A percentile compares a stretch with the other conserved stretches of the same genome.
Evolutionary conservation across 2,797 vertebrate genomes (phyloP).

Genomic region (Sebastiscus tertius): DNA sequence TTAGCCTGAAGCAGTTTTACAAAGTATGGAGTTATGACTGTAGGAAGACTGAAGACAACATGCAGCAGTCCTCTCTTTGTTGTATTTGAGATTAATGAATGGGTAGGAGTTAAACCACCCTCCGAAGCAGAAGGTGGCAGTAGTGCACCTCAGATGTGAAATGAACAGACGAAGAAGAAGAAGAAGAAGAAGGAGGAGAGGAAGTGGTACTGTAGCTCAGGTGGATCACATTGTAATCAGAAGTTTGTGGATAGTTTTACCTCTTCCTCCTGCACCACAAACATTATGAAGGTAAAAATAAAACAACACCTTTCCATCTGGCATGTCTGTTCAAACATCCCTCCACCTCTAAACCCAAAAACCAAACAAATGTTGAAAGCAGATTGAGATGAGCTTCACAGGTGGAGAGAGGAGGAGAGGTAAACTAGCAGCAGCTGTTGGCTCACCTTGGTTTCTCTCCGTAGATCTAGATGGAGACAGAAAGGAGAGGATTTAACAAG

Average conservation of each 20-base stretch:
- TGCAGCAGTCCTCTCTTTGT: neutral
- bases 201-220: neutral
- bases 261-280: neutral
- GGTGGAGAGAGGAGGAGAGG: neutral
- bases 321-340: neutral
- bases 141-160: neutral
- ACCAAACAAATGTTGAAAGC: neutral
- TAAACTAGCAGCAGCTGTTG: neutral
- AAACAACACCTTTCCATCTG: neutral
- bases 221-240: neutral
- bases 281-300: neutral
- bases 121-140: constrained; percentile 13
- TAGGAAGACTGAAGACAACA: too few species aligned
- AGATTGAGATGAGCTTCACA: neutral
- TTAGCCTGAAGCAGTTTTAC: neutral
- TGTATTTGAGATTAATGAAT: neutral
- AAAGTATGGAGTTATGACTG: neutral
- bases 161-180: neutral
- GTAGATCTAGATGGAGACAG: neutral
- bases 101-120: neutral
- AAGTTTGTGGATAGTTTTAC: neutral
- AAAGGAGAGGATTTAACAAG: neutral
- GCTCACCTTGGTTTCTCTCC: neutral
- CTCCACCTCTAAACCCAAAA: too few species aligned
- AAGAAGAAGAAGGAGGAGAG: neutral